Base-by-base conservation (phyloP, 2,797 vertebrate genomes). In the Apodemus agrarius region DNA sequence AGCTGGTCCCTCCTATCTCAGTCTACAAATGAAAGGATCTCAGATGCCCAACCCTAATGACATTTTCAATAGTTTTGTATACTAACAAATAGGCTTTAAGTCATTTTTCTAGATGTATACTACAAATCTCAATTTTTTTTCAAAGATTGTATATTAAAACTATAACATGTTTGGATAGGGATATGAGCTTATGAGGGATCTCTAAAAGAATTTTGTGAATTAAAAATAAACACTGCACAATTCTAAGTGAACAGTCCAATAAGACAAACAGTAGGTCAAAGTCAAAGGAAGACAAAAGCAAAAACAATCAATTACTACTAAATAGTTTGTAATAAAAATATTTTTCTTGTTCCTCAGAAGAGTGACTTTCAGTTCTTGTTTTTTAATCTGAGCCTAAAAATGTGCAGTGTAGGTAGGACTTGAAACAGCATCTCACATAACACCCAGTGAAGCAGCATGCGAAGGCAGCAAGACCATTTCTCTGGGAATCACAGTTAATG, bases 301-400 rank as follows among this genome's bases (percentile, higher is more conserved):
- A 87, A 65, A 90, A 24, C 76, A 72, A 94, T 89, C 13, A 72
- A 81, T 16, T n/a, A 37, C 6, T 26, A 96, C 31, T 80, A 85
- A 59, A 59, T 16, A n/a, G 34, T 75, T 37, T 89, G 37, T 72
- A 84, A 94, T 74, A 87, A 94, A 88, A 94, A 52, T 37, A 74
- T 57, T 93, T 61, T 91, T 29, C 22, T 59, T 93, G 37, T 10
- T 34, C 37, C 14, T 59, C 57, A 52, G 24, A 85, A 40, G 54
- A 86, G 80, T 82, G 46, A 74, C 22, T 61, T 57, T 61, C 63
- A 79, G 59, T 49, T 85, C 31, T 90, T 59, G 43, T 22, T 82
- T 91, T 61, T 89, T 76, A 37, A 54, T 16, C 46, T 54, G 78
- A 90, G 52, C 11, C 21, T 95, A 79, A 94, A 82, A 83, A 93